A percentile compares a stretch with the other conserved stretches of the same genome.
phyloP scores from a whole-genome alignment of 2,797 vertebrate genomes.

The Acomys russatus region DNA sequence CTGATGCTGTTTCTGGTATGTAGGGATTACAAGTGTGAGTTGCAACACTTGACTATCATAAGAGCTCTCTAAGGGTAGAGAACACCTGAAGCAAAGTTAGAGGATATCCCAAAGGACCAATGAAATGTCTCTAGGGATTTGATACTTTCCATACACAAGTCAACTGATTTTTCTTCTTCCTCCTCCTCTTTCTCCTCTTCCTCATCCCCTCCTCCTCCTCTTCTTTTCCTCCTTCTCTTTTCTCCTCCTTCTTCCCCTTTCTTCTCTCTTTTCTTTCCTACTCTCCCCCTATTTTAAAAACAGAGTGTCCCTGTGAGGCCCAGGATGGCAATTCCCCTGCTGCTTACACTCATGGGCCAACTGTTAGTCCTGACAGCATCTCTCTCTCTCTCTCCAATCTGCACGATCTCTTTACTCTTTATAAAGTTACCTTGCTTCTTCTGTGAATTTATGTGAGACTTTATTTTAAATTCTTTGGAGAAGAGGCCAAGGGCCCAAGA shows the following conservation, averaged over 20 bases:
- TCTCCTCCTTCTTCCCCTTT: accelerated
- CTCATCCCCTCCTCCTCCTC: background rate
- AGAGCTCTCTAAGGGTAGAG: background rate
- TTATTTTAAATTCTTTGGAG: background rate
- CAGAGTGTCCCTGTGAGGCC: background rate
- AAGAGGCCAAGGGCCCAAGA: background rate
- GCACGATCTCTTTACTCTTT: background rate
- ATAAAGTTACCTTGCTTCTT: background rate
- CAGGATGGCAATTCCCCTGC: too few species aligned
- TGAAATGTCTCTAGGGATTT: background rate
- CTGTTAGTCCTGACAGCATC: background rate
- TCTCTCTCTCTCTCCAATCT: background rate
- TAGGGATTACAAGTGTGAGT: background rate
- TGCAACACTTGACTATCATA: background rate
- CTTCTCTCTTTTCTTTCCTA: background rate
- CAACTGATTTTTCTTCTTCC: background rate
- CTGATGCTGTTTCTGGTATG: background rate
- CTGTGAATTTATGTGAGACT: background rate
- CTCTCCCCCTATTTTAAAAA: background rate
- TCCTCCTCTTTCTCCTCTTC: too few species aligned
- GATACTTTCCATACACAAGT: background rate
- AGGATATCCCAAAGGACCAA: background rate
- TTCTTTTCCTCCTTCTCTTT: too few species aligned
- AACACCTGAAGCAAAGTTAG: background rate
- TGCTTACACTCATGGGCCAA: background rate